Conservation (phyloP, 2,888 invertebrate species). For the Harpagoxenus sublaevis region DNA sequence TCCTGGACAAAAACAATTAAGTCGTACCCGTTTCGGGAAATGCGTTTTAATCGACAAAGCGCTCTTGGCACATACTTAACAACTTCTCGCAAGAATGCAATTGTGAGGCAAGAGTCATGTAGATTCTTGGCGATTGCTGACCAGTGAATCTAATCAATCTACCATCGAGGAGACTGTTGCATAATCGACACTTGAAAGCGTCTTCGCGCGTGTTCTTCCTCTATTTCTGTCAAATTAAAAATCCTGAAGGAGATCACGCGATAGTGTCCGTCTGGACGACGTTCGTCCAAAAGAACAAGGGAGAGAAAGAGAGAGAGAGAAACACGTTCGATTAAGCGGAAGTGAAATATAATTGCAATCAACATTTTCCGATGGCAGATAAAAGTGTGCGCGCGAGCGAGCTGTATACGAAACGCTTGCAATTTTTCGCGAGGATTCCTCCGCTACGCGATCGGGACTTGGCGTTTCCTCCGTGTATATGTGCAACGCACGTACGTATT, state of each 20-base stretch:
- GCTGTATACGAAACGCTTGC: constrained; percentile 53
- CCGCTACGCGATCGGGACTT: constrained; percentile 15
- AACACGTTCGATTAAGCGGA: constrained; percentile 51
- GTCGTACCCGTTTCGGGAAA: background rate
- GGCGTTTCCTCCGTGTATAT: background rate
- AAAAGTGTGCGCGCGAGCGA: constrained; percentile 25
- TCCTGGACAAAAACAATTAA: background rate
- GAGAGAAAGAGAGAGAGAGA: background rate
- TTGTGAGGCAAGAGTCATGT: constrained; percentile 30
- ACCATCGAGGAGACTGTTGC: constrained; percentile 11
- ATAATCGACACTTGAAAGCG: constrained; percentile 24
- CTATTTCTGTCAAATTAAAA: constrained; percentile 29
- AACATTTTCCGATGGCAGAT: constrained; percentile 51
- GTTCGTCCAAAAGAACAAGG: background rate
- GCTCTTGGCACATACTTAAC: background rate
- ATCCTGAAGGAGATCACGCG: constrained; percentile 36
- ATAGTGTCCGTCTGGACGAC: constrained; percentile 27
- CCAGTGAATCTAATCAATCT: constrained; percentile 42
- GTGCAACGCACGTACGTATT: background rate
- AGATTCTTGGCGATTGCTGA: constrained; percentile 28
- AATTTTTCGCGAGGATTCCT: constrained; percentile 62
- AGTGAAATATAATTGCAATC: constrained; percentile 50
- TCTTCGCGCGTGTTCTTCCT: background rate
- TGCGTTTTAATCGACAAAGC: constrained; percentile 2
- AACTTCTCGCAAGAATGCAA: constrained; percentile 30